Conservation (phyloP, 2,113 vertebrate genomes). For the Pagrus major region DNA sequence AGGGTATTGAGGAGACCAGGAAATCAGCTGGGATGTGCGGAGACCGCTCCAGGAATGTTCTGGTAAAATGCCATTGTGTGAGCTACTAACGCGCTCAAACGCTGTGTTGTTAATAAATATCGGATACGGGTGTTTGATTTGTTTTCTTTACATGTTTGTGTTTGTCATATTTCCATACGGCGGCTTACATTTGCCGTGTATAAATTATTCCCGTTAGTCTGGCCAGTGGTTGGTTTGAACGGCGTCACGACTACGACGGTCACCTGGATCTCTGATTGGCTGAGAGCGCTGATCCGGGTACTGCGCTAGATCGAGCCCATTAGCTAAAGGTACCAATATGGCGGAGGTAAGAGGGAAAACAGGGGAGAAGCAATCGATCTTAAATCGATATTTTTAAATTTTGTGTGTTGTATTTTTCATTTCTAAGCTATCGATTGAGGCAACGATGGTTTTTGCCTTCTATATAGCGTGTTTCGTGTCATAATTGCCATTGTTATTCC, state of each 20-base stretch:
- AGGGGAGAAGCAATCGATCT: conserved; percentile 86
- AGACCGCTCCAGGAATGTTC: conserved; percentile 24
- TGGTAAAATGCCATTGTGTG: neutral
- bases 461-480: conserved; percentile 36
- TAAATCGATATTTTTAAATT: conserved; percentile 78
- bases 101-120: neutral
- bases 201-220: conserved; percentile 39
- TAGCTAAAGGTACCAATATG: conserved; percentile 97
- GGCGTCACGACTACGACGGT: conserved; percentile 72
- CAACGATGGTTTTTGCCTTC: conserved; percentile 58
- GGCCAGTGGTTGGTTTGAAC: conserved; percentile 56
- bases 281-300: conserved; percentile 91
- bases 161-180: neutral
- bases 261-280: conserved; percentile 86
- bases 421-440: conserved; percentile 72
- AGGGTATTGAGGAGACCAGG: neutral
- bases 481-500: conserved; percentile 42
- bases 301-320: conserved; percentile 89
- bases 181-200: conserved; percentile 11
- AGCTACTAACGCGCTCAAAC: neutral
- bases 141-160: neutral
- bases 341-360: conserved; percentile 97
- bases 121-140: neutral
- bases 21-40: conserved; percentile 20
- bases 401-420: conserved; percentile 47